Evolutionary conservation across 2,888 invertebrate species (phyloP), one percentile per base, ranked within the genome.

Genomic region (Enchytraeus crypticus): DNA sequence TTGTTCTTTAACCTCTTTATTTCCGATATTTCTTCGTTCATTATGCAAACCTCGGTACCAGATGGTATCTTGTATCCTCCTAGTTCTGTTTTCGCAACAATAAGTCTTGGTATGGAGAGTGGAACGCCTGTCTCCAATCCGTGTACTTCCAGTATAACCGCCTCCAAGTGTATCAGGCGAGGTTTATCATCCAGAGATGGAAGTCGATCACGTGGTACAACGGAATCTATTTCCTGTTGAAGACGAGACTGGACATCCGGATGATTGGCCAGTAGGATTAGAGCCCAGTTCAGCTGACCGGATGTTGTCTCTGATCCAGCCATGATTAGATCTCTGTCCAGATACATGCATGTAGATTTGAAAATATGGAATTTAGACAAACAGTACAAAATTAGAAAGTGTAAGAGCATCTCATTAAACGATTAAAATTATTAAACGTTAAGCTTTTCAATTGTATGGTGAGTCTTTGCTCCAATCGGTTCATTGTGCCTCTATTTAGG

Each of bases 241-340:
- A 59, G 18, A 21, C 29, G n/a, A 5, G 43, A 4, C 33, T 59
- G 59, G 3, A 59, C 54, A 23, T 43, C 47, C 26, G 53, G 53
- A 27, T 59, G 23, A 21, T 59, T 54, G 14, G 49, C 45, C 43
- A 59, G 27, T 18, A 43, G 21, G 5, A 45, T 23, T 27, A 59
- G 5, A 4, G 43, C 23, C 59, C 59, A 59, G 23, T 26, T 21
- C 8, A 59, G 1, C 5, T 54, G 8, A 14, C 23, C 45, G 3
- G 54, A 45, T 1, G 46, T 54, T 23, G 59, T 59, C 18, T 59
- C 54, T 4, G 54, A 46, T n/a, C 46, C 59, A 45, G 59, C 59
- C 3, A 30, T 23, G 45, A 59, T 14, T 2, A 54, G 14, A 18
- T 54, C 59, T 43, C 59, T 32, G 32, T 54, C 21, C 0, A 51